Evolutionary conservation across 2,888 invertebrate species (phyloP), one percentile per base, ranked within the genome.

Genomic region (Sarcophaga carnaria): DNA sequence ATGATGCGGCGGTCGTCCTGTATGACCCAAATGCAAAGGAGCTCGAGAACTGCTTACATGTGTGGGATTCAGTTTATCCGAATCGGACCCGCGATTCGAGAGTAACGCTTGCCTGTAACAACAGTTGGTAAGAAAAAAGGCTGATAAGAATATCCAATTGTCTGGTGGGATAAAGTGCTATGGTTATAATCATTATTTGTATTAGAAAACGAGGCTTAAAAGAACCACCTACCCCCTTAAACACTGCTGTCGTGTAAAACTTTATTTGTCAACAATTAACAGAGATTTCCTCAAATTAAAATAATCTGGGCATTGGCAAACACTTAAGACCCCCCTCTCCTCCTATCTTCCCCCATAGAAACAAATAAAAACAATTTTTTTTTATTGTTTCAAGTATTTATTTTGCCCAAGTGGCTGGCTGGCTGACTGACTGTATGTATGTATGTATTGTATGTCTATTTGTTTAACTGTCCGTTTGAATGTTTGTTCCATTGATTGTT

Each of bases 91-190:
- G 90, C 93, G 92, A 88, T 93, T 93, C 83, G 93, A 93, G 91
- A 93, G 93, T 81, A 93, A 90, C 89, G 97, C 96, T 94, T 97
- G 97, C 94, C 97, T 97, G 96, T 93, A 94, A 93, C 93, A 93
- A 93, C 93, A 93, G 91, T 93, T 90, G 92, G 90, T 88, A 89
- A 27, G 89, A 78, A 89, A 88, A 90, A 90, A 89, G 89, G 90
- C 92, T 92, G 91, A 92, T 93, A 93, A 93, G 93, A 92, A 92
- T 91, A 93, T 93, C 92, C 92, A 91, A 90, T 89, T 89, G 90
- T 91, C 89, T 54, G 70, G 66, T 37, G 67, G 69, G 60, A 85
- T 71, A 80, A 77, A 70, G 12, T 25, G 63, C 64, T 80, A 75
- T 84, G 79, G 70, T 11, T 69, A 83, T 70, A 85, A n/a, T 70